phyloP scores from a whole-genome alignment of 2,888 invertebrate species.

The Eurytoma californica region DNA sequence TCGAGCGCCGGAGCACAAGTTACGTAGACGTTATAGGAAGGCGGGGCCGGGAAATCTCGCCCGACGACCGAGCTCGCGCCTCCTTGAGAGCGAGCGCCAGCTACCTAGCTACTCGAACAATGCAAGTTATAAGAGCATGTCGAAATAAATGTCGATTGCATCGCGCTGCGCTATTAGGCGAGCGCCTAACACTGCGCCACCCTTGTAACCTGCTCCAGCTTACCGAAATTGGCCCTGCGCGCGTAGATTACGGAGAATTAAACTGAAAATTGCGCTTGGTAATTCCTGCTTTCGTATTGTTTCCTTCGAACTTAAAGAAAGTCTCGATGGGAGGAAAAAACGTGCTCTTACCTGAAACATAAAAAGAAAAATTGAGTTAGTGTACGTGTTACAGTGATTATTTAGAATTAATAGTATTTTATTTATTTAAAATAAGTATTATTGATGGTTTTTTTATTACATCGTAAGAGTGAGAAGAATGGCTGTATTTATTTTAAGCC shows the following conservation, averaged over 20 bases:
- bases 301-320: too few species aligned
- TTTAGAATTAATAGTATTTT: too few species aligned
- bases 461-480: not conserved
- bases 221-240: too few species aligned
- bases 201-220: too few species aligned
- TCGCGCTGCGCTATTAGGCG: not conserved
- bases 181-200: too few species aligned
- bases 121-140: conserved; percentile 11
- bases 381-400: too few species aligned
- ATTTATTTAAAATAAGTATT: not conserved
- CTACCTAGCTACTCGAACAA: conserved; percentile 19
- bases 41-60: not conserved
- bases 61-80: not conserved
- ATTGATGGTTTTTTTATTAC: not conserved
- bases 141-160: not conserved
- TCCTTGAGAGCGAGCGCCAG: not conserved
- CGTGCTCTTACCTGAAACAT: conserved; percentile 38
- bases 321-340: not conserved
- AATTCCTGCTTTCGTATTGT: too few species aligned
- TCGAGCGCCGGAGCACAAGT: conserved; percentile 27
- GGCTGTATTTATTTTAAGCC: too few species aligned
- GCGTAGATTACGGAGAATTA: too few species aligned
- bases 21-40: not conserved
- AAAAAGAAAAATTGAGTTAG: not conserved
- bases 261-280: too few species aligned